Evolutionary conservation across 92 coral and sea anemone genomes (phyloP).

Genomic region (Scolanthus callimorphus): DNA sequence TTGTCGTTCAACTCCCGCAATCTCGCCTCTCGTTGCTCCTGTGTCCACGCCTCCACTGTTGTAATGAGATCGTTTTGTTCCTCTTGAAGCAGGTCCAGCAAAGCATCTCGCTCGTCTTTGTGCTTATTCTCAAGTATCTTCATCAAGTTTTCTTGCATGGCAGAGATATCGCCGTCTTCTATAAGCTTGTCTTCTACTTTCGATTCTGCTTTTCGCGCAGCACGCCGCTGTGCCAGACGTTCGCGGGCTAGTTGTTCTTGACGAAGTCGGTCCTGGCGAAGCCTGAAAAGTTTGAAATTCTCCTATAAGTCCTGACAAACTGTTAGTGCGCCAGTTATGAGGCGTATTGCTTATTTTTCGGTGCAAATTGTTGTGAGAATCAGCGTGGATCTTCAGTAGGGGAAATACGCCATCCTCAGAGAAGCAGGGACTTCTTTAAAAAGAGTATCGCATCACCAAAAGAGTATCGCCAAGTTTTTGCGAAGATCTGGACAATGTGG

Average conservation of each 20-base stretch:
- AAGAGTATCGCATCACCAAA: too few relatives aligned
- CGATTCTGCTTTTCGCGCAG: slow-evolving; percentile 38
- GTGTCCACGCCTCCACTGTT: slow-evolving; percentile 77
- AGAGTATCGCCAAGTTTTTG: too few relatives aligned
- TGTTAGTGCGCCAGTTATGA: too few relatives aligned
- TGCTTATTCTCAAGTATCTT: slow-evolving; percentile 86
- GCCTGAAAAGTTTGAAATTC: too few relatives aligned
- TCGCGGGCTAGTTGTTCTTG: slow-evolving; percentile 95
- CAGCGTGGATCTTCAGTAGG: too few relatives aligned
- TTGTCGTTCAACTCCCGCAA: slow-evolving; percentile 58
- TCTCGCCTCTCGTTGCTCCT: slow-evolving; percentile 81
- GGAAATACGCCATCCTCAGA: too few relatives aligned
- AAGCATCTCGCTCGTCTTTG: slow-evolving; percentile 81
- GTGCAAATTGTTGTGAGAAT: too few relatives aligned
- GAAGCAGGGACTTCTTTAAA: too few relatives aligned
- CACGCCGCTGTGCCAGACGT: slow-evolving; percentile 87
- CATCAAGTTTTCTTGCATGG: slow-evolving; percentile 85
- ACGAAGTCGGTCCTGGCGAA: slow-evolving; percentile 82
- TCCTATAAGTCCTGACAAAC: too few relatives aligned
- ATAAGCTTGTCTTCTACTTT: slow-evolving; percentile 59
- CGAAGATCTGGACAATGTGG: too few relatives aligned
- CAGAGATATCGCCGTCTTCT: slow-evolving; percentile 76
- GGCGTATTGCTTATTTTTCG: too few relatives aligned
- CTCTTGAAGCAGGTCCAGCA: slow-evolving; percentile 73
- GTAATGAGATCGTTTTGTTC: slow-evolving; percentile 55